phyloP scores from a whole-genome alignment of 2,113 vertebrate genomes.

The Scomber colias region DNA sequence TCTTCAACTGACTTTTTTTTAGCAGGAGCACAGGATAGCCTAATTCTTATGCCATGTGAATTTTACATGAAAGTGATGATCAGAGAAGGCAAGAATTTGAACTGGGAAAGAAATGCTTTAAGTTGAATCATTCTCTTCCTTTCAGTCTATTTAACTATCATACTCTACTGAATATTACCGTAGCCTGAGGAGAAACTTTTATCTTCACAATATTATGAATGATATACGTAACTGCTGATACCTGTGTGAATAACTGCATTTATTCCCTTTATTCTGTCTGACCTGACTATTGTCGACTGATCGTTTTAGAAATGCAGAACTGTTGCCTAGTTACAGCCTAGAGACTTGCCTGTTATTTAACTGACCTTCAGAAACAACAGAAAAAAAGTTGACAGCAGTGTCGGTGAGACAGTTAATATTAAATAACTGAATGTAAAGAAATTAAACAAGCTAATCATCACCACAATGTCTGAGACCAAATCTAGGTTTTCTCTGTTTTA shows the following conservation, averaged over 20 bases:
- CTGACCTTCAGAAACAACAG: conserved; percentile 61
- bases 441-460: conserved; percentile 14
- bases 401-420: conserved; percentile 3
- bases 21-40: background rate
- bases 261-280: conserved; percentile 27
- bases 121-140: conserved; percentile 3
- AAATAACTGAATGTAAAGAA: conserved; percentile 22
- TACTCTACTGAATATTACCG: background rate
- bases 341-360: conserved; percentile 56
- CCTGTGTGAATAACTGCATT: background rate
- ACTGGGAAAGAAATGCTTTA: background rate
- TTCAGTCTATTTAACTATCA: background rate
- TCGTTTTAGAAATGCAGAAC: conserved; percentile 37
- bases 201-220: background rate
- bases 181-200: background rate
- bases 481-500: background rate
- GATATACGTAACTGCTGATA: background rate
- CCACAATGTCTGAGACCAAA: conserved; percentile 6
- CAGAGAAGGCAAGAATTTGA: background rate
- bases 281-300: conserved; percentile 26
- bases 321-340: conserved; percentile 68
- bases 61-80: background rate
- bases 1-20: background rate
- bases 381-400: conserved; percentile 14
- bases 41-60: background rate